Evolutionary conservation across 2,888 invertebrate species (phyloP).

Genomic region (Bellardia pandia): DNA sequence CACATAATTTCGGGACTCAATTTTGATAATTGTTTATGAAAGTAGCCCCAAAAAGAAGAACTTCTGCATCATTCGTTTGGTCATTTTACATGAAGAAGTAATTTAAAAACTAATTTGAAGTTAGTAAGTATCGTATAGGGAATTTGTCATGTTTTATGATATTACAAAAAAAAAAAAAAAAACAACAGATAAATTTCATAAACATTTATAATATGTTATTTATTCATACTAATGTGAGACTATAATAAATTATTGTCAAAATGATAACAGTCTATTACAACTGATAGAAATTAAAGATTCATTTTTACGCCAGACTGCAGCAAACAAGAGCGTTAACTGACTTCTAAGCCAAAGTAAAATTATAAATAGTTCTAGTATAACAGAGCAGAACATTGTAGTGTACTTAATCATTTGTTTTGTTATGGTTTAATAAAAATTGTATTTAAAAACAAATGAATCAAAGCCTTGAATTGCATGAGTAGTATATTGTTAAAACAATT

Average conservation of each 20-base stretch:
- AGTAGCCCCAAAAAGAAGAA: too few relatives aligned
- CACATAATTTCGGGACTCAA: too few relatives aligned
- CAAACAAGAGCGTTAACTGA: constrained; percentile 43
- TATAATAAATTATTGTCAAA: constrained; percentile 10
- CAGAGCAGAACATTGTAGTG: too few relatives aligned
- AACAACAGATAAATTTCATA: too few relatives aligned
- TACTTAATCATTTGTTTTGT: background rate
- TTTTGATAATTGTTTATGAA: too few relatives aligned
- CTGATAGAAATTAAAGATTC: constrained; percentile 31
- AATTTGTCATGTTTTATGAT: too few relatives aligned
- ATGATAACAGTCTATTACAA: constrained; percentile 22
- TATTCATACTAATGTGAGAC: background rate
- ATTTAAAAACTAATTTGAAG: too few relatives aligned
- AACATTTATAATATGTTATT: too few relatives aligned
- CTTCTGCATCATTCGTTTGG: too few relatives aligned
- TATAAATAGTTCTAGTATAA: constrained; percentile 27
- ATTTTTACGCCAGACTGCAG: constrained; percentile 47
- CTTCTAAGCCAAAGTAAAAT: background rate
- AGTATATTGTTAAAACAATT: background rate
- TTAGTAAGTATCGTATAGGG: too few relatives aligned
- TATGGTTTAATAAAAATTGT: background rate
- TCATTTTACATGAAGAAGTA: too few relatives aligned
- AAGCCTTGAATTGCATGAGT: background rate
- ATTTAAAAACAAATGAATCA: background rate
- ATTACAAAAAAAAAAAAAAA: too few relatives aligned